phyloP scores from a whole-genome alignment of 2,113 vertebrate species.

The Mus spicilegus region DNA sequence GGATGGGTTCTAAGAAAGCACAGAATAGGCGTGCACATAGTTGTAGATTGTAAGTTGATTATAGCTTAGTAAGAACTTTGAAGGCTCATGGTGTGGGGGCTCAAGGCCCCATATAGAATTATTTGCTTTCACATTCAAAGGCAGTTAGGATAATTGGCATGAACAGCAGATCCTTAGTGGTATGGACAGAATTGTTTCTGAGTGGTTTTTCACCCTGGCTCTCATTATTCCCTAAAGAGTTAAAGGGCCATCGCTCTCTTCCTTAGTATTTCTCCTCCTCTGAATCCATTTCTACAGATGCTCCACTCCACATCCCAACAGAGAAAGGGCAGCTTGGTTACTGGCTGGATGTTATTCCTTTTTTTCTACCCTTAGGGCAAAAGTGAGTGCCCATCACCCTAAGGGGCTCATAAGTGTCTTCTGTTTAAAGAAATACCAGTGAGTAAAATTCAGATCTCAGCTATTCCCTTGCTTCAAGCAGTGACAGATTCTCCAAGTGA shows the following conservation, averaged over 20 bases:
- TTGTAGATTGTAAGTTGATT: neutral
- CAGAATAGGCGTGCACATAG: neutral
- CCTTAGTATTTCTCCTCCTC: neutral
- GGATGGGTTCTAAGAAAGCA: neutral
- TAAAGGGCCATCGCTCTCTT: neutral
- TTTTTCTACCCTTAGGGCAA: neutral
- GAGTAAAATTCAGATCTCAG: neutral
- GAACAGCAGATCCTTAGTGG: fast-evolving
- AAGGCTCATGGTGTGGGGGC: neutral
- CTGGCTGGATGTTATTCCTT: neutral
- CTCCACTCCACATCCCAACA: neutral
- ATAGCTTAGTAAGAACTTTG: neutral
- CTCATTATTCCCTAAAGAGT: neutral
- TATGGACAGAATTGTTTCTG: neutral
- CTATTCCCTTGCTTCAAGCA: neutral
- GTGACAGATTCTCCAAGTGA: neutral
- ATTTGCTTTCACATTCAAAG: fast-evolving
- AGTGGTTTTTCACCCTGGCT: neutral
- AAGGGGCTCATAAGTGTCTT: neutral
- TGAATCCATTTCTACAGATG: neutral
- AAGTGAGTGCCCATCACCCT: neutral
- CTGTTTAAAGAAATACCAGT: neutral
- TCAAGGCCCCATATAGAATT: neutral
- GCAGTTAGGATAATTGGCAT: neutral
- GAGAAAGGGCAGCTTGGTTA: neutral